phyloP scores from a whole-genome alignment of 2,888 invertebrate species.

The Cephus runcator region DNA sequence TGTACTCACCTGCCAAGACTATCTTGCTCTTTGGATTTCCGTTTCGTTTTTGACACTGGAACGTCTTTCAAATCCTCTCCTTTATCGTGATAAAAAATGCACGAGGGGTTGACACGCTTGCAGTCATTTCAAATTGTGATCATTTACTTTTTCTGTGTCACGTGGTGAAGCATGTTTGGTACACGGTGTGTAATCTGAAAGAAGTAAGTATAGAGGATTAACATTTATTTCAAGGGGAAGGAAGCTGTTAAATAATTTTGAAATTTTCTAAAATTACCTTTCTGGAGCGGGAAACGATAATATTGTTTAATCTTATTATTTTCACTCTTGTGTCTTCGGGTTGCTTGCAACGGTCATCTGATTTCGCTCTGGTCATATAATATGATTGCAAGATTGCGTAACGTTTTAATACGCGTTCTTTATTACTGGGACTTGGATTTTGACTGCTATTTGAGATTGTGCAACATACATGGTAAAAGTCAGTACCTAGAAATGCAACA shows the following conservation, averaged over 20 bases:
- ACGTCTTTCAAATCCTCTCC: neutral
- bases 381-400: neutral
- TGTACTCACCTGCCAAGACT: constrained; percentile 26
- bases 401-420: neutral
- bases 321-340: neutral
- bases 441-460: neutral
- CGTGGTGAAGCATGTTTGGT: neutral
- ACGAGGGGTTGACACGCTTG: neutral
- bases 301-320: neutral
- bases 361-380: neutral
- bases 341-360: neutral
- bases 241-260: neutral
- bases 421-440: neutral
- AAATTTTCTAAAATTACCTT: neutral
- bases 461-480: neutral
- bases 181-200: neutral
- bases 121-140: neutral
- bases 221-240: neutral
- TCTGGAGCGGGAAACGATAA: neutral
- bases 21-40: neutral
- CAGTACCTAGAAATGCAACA: neutral
- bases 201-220: neutral
- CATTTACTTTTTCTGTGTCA: neutral
- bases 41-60: neutral
- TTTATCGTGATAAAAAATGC: neutral